These are phyloP conservation scores for Trachelus tabidus DNA, from an alignment of 2,888 invertebrate species.

Conservation along the genomic window DNA sequence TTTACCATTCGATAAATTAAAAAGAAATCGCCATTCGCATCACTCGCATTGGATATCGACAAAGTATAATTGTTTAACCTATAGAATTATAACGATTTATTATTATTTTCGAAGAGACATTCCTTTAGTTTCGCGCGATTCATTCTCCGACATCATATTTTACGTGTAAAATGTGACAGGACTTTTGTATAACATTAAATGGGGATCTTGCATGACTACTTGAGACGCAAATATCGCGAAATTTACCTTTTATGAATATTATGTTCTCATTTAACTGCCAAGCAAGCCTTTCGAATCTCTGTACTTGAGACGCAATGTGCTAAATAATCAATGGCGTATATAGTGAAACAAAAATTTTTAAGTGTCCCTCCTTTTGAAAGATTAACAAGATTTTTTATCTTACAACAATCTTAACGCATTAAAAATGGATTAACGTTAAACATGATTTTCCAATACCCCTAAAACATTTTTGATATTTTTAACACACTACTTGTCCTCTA, in stretches of 20 bases:
- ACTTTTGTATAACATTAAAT: conserved; percentile 1
- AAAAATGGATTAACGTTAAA: neutral
- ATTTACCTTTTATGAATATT: neutral
- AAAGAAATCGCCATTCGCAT: neutral
- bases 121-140: conserved; percentile 1
- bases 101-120: conserved; percentile 6
- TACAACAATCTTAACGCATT: neutral
- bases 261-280: neutral
- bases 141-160: neutral
- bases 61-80: conserved; percentile 1
- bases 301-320: neutral
- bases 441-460: neutral
- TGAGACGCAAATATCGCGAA: neutral
- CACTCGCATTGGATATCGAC: neutral
- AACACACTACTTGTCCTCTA: neutral
- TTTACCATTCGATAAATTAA: neutral
- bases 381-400: neutral
- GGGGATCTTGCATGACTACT: neutral
- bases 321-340: neutral
- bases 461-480: neutral
- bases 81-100: neutral
- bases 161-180: neutral
- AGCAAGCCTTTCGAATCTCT: neutral
- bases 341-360: neutral
- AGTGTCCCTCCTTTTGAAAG: neutral